Evolutionary conservation across 2,113 vertebrate species (phyloP).

Genomic region (Platysternon megacephalum): DNA sequence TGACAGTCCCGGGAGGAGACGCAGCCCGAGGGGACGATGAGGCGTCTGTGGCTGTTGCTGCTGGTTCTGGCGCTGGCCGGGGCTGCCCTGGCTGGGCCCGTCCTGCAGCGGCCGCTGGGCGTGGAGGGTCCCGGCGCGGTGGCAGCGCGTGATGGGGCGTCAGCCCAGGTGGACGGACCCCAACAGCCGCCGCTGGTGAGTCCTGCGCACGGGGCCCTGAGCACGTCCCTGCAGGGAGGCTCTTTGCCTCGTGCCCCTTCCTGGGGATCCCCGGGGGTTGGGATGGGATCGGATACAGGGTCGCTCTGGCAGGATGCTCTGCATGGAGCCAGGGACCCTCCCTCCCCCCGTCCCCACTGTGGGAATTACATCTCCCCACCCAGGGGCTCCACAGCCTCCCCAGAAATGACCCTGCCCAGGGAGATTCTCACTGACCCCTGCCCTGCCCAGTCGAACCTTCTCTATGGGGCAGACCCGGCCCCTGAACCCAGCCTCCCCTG

Average conservation of each 20-base stretch:
- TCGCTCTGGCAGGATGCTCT: not conserved
- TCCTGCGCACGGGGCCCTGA: not conserved
- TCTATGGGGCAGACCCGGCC: too few relatives aligned
- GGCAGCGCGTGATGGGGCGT: accelerated
- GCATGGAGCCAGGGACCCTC: not conserved
- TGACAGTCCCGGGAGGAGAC: too few relatives aligned
- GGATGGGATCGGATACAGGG: not conserved
- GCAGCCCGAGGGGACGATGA: not conserved
- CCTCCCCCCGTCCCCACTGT: accelerated
- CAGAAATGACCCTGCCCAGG: too few relatives aligned
- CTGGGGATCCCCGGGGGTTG: not conserved
- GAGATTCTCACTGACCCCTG: not conserved
- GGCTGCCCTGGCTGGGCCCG: not conserved
- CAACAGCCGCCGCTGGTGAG: not conserved
- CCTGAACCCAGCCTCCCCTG: too few relatives aligned
- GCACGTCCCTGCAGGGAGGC: too few relatives aligned
- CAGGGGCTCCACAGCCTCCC: too few relatives aligned
- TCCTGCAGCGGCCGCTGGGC: not conserved
- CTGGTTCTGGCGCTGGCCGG: not conserved
- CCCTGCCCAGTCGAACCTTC: not conserved
- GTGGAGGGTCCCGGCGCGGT: not conserved
- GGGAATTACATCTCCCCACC: not conserved
- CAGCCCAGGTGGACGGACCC: not conserved
- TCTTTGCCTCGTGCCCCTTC: too few relatives aligned
- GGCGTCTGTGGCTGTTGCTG: not conserved